Conservation (phyloP, 2,113 vertebrate species). For the Neoarius graeffei region DNA sequence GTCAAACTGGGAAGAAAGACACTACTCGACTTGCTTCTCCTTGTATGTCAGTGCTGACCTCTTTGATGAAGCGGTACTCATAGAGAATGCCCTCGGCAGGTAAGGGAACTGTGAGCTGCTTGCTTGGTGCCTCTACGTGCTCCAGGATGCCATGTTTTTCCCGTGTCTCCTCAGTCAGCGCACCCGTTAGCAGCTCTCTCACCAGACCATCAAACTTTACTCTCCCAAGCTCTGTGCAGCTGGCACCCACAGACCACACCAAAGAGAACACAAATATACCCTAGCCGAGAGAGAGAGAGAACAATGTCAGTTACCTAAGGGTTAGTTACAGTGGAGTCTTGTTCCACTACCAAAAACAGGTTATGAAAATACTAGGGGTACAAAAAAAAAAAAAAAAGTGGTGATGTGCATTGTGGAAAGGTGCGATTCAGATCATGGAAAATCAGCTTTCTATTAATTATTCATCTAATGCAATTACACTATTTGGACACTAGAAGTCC, state of each 20-base stretch:
- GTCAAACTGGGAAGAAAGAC: not conserved
- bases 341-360: not conserved
- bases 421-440: not conserved
- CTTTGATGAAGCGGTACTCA: slow-evolving; percentile 83
- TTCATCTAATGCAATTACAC: no score
- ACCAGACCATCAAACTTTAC: slow-evolving; percentile 80
- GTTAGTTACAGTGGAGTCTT: not conserved
- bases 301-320: not conserved
- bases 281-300: slow-evolving; percentile 60
- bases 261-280: slow-evolving; percentile 85
- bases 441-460: no score
- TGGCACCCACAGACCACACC: slow-evolving; percentile 88
- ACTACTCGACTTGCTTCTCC: not conserved
- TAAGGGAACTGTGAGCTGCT: slow-evolving; percentile 77
- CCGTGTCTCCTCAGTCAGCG: slow-evolving; percentile 74
- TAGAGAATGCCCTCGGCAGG: slow-evolving; percentile 82
- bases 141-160: slow-evolving; percentile 71
- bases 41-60: slow-evolving; percentile 67
- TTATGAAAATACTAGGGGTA: not conserved
- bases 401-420: no score
- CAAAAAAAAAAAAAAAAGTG: not conserved
- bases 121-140: slow-evolving; percentile 70
- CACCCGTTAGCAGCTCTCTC: slow-evolving; percentile 78
- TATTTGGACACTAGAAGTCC: no score
- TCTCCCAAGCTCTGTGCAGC: slow-evolving; percentile 78